Conservation (phyloP, 2,888 invertebrate genomes). For the Tortricodes alternella region DNA sequence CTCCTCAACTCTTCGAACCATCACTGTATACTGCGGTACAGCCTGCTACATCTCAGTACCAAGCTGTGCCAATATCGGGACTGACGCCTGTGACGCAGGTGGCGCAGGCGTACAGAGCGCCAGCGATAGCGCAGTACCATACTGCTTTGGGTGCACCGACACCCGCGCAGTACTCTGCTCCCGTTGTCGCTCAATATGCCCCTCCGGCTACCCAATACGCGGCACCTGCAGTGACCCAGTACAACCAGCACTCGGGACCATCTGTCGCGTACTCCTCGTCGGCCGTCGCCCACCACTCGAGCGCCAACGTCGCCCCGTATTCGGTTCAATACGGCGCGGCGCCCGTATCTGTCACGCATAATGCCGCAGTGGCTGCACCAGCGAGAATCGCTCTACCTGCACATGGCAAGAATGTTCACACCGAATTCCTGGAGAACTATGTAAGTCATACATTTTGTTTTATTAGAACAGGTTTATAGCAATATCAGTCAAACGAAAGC, state of each 20-base stretch:
- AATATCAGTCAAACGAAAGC: neutral
- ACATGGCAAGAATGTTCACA: slow-evolving; percentile 80
- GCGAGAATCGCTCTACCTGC: slow-evolving; percentile 35
- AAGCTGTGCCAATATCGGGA: slow-evolving; percentile 31
- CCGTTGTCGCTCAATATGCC: slow-evolving; percentile 36
- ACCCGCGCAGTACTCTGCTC: slow-evolving; percentile 39
- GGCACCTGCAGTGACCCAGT: slow-evolving; percentile 41
- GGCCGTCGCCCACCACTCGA: slow-evolving; percentile 28
- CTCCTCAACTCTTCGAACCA: slow-evolving; percentile 42
- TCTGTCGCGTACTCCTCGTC: slow-evolving; percentile 20
- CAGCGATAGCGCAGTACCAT: slow-evolving; percentile 40
- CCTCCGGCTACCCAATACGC: slow-evolving; percentile 41
- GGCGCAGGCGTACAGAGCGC: slow-evolving; percentile 39
- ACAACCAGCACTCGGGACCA: slow-evolving; percentile 29
- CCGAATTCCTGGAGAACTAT: slow-evolving; percentile 84
- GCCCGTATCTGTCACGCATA: slow-evolving; percentile 34
- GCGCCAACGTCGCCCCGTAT: slow-evolving; percentile 21
- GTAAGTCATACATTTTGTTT: slow-evolving; percentile 70
- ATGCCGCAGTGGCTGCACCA: slow-evolving; percentile 36
- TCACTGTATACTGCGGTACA: slow-evolving; percentile 39
- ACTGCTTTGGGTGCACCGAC: slow-evolving; percentile 36
- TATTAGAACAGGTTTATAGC: neutral
- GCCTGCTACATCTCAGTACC: slow-evolving; percentile 49
- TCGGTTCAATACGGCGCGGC: slow-evolving; percentile 32
- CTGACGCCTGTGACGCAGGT: slow-evolving; percentile 27